These are phyloP conservation scores for Cantharis lateralis DNA, from an alignment of 2,888 invertebrate species.

Conservation along the genomic window DNA sequence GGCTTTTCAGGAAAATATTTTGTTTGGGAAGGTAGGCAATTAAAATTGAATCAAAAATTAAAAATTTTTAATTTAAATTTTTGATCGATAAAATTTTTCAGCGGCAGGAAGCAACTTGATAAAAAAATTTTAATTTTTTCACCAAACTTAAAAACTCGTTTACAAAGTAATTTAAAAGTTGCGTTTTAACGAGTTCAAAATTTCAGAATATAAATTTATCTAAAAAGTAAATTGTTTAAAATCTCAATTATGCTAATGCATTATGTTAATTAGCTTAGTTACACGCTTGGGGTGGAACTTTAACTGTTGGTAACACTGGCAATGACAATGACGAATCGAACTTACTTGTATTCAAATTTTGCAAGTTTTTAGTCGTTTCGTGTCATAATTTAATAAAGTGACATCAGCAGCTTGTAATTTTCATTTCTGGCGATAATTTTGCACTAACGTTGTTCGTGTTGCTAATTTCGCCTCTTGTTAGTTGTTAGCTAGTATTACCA, in stretches of 20 bases:
- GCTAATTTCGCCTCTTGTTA: neutral
- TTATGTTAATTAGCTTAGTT: constrained; percentile 42
- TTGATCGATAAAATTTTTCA: neutral
- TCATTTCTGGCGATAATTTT: constrained; percentile 27
- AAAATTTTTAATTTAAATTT: neutral
- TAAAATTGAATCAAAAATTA: neutral
- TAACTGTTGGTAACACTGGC: constrained; percentile 39
- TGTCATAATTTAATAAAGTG: constrained; percentile 37
- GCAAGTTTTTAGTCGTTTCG: constrained; percentile 39
- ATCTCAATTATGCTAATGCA: constrained; percentile 40
- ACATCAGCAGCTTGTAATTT: constrained; percentile 36
- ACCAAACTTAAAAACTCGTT: neutral
- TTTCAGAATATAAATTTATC: constrained; percentile 20
- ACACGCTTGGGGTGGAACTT: constrained; percentile 42
- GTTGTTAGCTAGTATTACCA: constrained; percentile 2
- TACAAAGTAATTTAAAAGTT: neutral
- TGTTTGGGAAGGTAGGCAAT: too few relatives aligned
- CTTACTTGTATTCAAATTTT: constrained; percentile 37
- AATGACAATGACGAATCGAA: constrained; percentile 42
- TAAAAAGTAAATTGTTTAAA: constrained; percentile 26
- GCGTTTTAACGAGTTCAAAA: constrained; percentile 3
- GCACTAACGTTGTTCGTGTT: neutral
- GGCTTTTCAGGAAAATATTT: too few relatives aligned
- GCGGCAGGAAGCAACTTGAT: neutral
- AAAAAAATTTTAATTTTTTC: neutral